Evolutionary conservation across 2,888 invertebrate genomes (phyloP).

Genomic region (Anodontia alba): DNA sequence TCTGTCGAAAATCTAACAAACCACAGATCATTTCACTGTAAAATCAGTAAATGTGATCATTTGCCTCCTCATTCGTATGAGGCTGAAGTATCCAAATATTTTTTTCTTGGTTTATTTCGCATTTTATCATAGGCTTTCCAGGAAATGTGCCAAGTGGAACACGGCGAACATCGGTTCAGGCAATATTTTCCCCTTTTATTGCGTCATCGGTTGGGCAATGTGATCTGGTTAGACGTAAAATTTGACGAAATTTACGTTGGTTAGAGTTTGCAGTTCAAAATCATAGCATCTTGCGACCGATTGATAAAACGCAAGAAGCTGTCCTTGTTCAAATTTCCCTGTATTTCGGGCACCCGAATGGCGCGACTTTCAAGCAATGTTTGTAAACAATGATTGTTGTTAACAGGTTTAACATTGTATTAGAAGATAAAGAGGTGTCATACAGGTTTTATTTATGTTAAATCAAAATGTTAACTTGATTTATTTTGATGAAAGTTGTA

Average conservation of each 20-base stretch:
- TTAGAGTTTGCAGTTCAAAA: too few relatives aligned
- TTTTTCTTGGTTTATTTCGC: neutral
- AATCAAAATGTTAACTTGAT: neutral
- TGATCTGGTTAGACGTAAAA: too few relatives aligned
- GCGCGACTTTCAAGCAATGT: slow-evolving; percentile 74
- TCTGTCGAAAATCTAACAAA: neutral
- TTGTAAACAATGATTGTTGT: slow-evolving; percentile 6
- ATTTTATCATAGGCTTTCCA: neutral
- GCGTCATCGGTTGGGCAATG: neutral
- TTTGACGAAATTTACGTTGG: too few relatives aligned
- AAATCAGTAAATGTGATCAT: neutral
- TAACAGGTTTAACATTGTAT: neutral
- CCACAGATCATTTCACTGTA: neutral
- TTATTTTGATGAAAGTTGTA: neutral
- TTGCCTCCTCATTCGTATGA: neutral
- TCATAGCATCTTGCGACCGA: too few relatives aligned
- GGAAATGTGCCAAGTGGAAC: slow-evolving; percentile 46
- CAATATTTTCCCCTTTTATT: neutral
- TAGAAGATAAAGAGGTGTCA: neutral
- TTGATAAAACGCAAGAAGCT: too few relatives aligned
- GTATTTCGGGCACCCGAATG: slow-evolving; percentile 73
- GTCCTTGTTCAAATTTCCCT: slow-evolving; percentile 80
- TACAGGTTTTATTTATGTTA: neutral
- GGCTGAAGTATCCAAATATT: too few relatives aligned
- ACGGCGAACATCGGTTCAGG: slow-evolving; percentile 41